Conservation (phyloP, 1,140 invertebrate species). For the Sitophilus oryzae region DNA sequence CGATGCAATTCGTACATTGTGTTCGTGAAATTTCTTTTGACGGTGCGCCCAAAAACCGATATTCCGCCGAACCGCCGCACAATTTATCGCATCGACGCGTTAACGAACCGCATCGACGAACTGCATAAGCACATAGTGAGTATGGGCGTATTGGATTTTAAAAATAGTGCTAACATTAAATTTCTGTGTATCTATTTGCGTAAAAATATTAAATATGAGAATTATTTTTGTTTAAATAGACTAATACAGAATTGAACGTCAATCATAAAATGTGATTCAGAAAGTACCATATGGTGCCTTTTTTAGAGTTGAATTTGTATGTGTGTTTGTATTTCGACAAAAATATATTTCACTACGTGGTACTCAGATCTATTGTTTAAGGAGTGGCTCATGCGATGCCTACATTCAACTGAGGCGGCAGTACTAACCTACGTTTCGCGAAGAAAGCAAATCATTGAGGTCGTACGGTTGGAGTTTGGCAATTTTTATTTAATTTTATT, state of each 20-base stretch:
- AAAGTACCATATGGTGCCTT: background rate
- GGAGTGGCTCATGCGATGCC: constrained; percentile 15
- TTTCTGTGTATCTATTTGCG: background rate
- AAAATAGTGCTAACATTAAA: too few relatives aligned
- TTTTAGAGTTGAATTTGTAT: background rate
- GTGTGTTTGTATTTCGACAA: background rate
- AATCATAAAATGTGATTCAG: too few relatives aligned
- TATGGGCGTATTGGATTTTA: too few relatives aligned
- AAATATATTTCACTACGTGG: background rate
- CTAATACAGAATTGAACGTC: too few relatives aligned
- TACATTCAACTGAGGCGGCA: constrained; percentile 6
- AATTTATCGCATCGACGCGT: too few relatives aligned
- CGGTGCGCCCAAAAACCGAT: too few relatives aligned
- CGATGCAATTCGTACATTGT: too few relatives aligned
- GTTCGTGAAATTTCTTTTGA: too few relatives aligned
- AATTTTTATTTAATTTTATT: background rate
- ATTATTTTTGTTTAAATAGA: background rate
- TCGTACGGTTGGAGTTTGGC: background rate
- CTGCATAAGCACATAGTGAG: too few relatives aligned
- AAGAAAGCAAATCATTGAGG: background rate
- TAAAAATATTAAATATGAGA: background rate
- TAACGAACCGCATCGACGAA: too few relatives aligned
- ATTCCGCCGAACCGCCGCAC: too few relatives aligned
- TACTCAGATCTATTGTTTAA: constrained; percentile 9
- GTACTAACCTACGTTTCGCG: constrained; percentile 13